These are phyloP conservation scores for Hormiphora californensis DNA, from an alignment of 37 sponge, comb jelly and placozoan genomes.

Conservation along the genomic window DNA sequence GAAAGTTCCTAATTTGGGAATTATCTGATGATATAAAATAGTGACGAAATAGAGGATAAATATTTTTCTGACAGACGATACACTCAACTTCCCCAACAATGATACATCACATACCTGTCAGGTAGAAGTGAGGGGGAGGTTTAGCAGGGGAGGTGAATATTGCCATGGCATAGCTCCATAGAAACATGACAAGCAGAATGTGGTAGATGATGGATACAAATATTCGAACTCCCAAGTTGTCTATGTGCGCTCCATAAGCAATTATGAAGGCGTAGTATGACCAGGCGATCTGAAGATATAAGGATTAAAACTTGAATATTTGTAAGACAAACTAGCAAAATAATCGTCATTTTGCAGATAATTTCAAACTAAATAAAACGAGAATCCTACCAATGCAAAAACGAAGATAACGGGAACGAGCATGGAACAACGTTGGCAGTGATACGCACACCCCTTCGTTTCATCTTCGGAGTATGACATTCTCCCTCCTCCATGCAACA, in stretches of 20 bases:
- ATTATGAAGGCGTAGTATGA: slow-evolving; percentile 42
- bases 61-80: too few relatives aligned
- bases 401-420: slow-evolving; percentile 11
- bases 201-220: slow-evolving; percentile 17
- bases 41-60: too few relatives aligned
- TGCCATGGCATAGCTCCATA: slow-evolving; percentile 49
- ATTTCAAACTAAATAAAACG: too few relatives aligned
- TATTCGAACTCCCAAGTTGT: background rate
- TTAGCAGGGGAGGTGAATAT: background rate
- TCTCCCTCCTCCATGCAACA: too few relatives aligned
- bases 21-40: too few relatives aligned
- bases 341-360: too few relatives aligned
- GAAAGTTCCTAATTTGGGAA: too few relatives aligned
- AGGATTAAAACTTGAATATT: background rate
- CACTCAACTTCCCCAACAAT: too few relatives aligned
- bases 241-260: slow-evolving; percentile 35
- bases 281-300: slow-evolving; percentile 37
- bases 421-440: slow-evolving; percentile 37
- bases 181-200: background rate
- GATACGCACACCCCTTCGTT: background rate
- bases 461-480: too few relatives aligned
- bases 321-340: background rate
- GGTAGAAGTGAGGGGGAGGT: slow-evolving; percentile 38
- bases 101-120: background rate
- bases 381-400: slow-evolving; percentile 19